These are phyloP conservation scores for Zaprionus vittiger DNA, from an alignment of 1,140 invertebrate genomes.

Conservation along the genomic window DNA sequence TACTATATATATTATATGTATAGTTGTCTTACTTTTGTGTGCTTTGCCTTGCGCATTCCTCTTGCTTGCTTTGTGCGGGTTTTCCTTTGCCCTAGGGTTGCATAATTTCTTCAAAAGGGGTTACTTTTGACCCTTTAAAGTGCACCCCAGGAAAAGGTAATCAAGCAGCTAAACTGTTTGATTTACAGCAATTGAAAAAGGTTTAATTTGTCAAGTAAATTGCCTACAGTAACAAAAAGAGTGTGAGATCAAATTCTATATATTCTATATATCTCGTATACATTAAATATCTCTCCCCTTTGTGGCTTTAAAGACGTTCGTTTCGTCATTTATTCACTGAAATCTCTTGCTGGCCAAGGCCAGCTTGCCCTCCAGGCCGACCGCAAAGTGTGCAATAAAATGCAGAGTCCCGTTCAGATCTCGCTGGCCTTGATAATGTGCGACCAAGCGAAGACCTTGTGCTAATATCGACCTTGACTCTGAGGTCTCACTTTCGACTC, in stretches of 20 bases:
- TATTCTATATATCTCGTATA: not conserved
- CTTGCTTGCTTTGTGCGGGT: conserved; percentile 19
- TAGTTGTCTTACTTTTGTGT: conserved; percentile 20
- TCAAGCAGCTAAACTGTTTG: not conserved
- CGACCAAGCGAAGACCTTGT: conserved; percentile 1
- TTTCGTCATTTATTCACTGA: conserved; percentile 34
- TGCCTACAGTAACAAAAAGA: not conserved
- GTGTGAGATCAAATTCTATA: not conserved
- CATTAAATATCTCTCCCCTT: not conserved
- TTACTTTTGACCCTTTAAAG: not conserved
- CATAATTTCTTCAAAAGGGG: conserved; percentile 29
- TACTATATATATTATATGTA: conserved; percentile 6
- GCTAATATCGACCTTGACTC: conserved; percentile 40
- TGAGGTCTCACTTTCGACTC: conserved; percentile 22
- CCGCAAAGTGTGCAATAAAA: conserved; percentile 49
- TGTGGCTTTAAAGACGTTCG: conserved; percentile 23
- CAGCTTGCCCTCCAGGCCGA: conserved; percentile 6
- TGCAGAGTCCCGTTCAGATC: conserved; percentile 36
- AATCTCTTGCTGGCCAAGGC: conserved; percentile 31
- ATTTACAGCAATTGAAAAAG: not conserved
- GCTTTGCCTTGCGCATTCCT: not conserved
- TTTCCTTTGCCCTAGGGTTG: conserved; percentile 19
- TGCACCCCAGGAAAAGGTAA: not conserved
- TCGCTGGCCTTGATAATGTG: conserved; percentile 36
- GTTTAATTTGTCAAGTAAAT: not conserved